Evolutionary conservation across 2,888 invertebrate species (phyloP).

Genomic region (Erannis defoliaria): DNA sequence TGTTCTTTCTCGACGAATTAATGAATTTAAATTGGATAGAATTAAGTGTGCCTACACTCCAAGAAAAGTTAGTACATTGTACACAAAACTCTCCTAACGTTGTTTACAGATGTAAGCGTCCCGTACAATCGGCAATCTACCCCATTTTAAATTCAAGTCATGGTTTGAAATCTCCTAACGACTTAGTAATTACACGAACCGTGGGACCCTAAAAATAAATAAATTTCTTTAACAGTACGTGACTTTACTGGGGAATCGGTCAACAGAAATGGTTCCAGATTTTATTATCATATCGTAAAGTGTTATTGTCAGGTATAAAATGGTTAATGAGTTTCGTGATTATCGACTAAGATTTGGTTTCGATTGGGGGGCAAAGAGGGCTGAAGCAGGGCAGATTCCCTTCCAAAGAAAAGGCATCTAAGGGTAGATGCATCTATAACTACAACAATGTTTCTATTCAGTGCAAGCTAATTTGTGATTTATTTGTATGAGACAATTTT

Average conservation of each 20-base stretch:
- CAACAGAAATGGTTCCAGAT: constrained; percentile 35
- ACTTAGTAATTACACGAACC: constrained; percentile 59
- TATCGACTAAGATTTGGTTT: constrained; percentile 34
- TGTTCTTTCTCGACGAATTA: too few species aligned
- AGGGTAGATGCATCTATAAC: too few species aligned
- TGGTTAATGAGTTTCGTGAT: constrained; percentile 38
- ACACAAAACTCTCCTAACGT: constrained; percentile 14
- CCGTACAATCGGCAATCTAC: constrained; percentile 35
- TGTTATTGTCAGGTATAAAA: constrained; percentile 45
- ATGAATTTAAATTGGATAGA: constrained; percentile 12
- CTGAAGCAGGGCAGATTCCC: too few species aligned
- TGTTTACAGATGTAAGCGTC: constrained; percentile 30
- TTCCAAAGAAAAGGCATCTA: too few species aligned
- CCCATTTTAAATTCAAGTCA: constrained; percentile 53
- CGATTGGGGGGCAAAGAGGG: too few species aligned
- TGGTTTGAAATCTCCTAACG: constrained; percentile 57
- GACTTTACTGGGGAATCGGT: constrained; percentile 49
- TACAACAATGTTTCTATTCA: too few species aligned
- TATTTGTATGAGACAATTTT: too few species aligned
- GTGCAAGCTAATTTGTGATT: too few species aligned
- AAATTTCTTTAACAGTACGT: constrained; percentile 59
- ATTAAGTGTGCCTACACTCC: neutral
- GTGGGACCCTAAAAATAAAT: constrained; percentile 56
- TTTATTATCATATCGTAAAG: constrained; percentile 48
- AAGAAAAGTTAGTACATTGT: constrained; percentile 4